Evolutionary conservation across 2,113 vertebrate species (phyloP).

Genomic region (Spilogale gracilis): DNA sequence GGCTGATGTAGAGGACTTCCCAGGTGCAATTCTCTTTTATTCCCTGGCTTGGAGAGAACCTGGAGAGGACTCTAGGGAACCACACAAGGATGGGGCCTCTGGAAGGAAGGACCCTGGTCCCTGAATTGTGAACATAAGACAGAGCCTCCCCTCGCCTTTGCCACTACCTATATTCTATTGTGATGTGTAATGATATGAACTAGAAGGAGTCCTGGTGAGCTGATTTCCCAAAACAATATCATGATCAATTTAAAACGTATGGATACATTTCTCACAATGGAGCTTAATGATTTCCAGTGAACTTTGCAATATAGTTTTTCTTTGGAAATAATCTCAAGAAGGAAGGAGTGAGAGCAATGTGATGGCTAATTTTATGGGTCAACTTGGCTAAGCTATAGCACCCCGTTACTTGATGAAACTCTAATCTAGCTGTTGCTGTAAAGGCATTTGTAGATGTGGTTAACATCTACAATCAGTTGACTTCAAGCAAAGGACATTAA

Average conservation of each 20-base stretch:
- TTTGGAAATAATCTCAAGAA: slow-evolving; percentile 22
- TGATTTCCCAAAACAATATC: background rate
- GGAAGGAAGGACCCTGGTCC: background rate
- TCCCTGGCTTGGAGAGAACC: background rate
- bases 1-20: background rate
- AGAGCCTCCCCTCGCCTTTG: background rate
- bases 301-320: background rate
- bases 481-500: background rate
- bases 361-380: background rate
- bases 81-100: background rate
- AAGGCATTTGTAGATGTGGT: background rate
- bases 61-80: background rate
- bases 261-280: background rate
- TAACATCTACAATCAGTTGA: background rate
- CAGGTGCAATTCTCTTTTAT: background rate
- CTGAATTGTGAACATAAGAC: background rate
- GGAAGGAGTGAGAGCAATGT: background rate
- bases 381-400: background rate
- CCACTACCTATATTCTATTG: background rate
- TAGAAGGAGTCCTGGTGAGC: background rate
- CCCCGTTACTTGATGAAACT: background rate
- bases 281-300: background rate
- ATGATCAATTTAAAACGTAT: background rate
- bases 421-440: background rate
- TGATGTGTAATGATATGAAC: background rate